Evolutionary conservation across 1,140 invertebrate species (phyloP).

Genomic region (Trigoniulus corallinus): DNA sequence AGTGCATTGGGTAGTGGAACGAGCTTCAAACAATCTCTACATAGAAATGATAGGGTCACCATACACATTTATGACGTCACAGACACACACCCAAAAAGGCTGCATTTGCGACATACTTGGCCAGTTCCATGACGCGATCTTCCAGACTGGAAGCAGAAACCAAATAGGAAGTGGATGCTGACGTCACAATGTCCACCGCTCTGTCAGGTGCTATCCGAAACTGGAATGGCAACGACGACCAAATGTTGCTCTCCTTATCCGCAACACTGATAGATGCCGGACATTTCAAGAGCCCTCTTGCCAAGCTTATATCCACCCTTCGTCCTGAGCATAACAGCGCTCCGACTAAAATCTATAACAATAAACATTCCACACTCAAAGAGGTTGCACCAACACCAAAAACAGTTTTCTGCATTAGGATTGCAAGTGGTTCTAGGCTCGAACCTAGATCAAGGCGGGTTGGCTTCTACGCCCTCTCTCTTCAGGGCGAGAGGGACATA

Average conservation of each 20-base stretch:
- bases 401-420: too few species aligned
- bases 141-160: neutral
- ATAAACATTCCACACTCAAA: too few species aligned
- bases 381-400: too few species aligned
- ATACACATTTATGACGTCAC: neutral
- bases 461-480: too few species aligned
- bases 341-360: neutral
- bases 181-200: neutral
- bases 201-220: conserved; percentile 1
- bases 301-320: neutral
- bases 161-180: conserved; percentile 1
- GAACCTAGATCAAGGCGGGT: too few species aligned
- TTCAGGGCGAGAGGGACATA: too few species aligned
- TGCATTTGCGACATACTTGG: conserved; percentile 10
- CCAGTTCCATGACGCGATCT: conserved; percentile 10
- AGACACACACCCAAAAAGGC: neutral
- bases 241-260: neutral
- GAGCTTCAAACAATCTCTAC: neutral
- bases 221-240: conserved; percentile 11
- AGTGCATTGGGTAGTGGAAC: neutral
- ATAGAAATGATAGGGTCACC: too few species aligned
- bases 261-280: conserved; percentile 6
- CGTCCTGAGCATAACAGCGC: neutral
- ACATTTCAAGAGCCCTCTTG: neutral
- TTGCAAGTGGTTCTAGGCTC: too few species aligned